These are phyloP conservation scores for Phyllostomus discolor DNA, from an alignment of 2,113 vertebrate species.

Conservation along the genomic window DNA sequence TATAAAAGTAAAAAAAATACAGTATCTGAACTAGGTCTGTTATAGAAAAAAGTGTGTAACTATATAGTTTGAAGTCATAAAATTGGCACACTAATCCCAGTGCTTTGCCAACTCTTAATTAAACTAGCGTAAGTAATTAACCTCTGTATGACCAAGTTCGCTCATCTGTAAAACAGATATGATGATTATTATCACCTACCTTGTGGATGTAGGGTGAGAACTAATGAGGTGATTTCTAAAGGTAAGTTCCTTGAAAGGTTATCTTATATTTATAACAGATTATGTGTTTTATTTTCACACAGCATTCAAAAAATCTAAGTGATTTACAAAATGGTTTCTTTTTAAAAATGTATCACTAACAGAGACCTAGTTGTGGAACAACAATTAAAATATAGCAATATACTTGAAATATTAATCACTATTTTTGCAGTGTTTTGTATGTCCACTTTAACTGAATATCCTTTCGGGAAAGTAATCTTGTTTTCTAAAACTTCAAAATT, in stretches of 20 bases:
- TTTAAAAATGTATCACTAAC: neutral
- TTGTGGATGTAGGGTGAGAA: neutral
- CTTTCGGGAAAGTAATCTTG: neutral
- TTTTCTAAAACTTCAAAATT: neutral
- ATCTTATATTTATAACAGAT: neutral
- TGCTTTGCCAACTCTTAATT: neutral
- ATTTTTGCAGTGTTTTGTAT: neutral
- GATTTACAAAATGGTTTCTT: neutral
- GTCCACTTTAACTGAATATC: neutral
- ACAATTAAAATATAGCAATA: neutral
- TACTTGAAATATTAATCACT: neutral
- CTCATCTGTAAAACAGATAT: conserved; percentile 42
- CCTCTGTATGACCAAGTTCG: conserved; percentile 38
- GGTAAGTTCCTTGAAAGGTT: neutral
- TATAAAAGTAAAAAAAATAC: neutral
- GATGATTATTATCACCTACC: neutral
- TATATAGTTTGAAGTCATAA: neutral
- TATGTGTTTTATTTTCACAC: conserved; percentile 14
- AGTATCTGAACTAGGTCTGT: neutral
- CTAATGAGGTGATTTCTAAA: conserved; percentile 42
- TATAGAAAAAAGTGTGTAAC: neutral
- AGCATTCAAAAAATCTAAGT: neutral
- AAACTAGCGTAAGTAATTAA: conserved; percentile 56
- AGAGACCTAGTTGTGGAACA: neutral
- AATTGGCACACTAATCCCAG: neutral